Conservation (phyloP, 2,888 invertebrate species). For the Chouioia cunea region DNA sequence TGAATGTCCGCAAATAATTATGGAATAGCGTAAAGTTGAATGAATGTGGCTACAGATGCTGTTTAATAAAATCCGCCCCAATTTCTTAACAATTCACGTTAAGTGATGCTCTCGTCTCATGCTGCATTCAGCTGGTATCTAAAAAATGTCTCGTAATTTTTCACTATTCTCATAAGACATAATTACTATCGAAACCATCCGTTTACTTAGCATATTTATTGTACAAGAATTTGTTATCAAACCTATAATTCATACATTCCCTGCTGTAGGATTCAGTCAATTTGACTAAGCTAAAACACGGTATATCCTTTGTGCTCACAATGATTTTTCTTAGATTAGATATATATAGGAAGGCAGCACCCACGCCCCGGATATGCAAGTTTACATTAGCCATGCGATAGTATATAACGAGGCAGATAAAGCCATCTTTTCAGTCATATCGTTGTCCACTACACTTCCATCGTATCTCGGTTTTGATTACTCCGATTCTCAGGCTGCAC, state of each 20-base stretch:
- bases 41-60: neutral
- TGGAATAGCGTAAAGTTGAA: no score
- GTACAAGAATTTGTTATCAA: no score
- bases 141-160: slow-evolving; percentile 1
- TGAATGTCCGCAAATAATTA: no score
- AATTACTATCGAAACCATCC: slow-evolving; percentile 1
- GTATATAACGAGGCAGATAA: slow-evolving; percentile 39
- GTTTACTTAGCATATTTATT: slow-evolving; percentile 16
- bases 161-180: slow-evolving; percentile 2
- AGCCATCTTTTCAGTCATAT: neutral
- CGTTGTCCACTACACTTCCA: no score
- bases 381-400: neutral
- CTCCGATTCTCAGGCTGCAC: neutral
- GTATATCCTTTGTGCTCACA: slow-evolving; percentile 18
- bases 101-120: slow-evolving; percentile 1
- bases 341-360: no score
- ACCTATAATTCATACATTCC: no score
- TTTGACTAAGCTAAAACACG: slow-evolving; percentile 12
- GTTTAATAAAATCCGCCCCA: slow-evolving; percentile 17
- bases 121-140: slow-evolving; percentile 1
- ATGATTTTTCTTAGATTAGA: no score
- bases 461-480: slow-evolving; percentile 29
- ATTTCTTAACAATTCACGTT: neutral
- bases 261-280: no score
- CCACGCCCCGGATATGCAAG: neutral